Conservation (phyloP, 1,140 invertebrate genomes). For the Papilio dardanus region DNA sequence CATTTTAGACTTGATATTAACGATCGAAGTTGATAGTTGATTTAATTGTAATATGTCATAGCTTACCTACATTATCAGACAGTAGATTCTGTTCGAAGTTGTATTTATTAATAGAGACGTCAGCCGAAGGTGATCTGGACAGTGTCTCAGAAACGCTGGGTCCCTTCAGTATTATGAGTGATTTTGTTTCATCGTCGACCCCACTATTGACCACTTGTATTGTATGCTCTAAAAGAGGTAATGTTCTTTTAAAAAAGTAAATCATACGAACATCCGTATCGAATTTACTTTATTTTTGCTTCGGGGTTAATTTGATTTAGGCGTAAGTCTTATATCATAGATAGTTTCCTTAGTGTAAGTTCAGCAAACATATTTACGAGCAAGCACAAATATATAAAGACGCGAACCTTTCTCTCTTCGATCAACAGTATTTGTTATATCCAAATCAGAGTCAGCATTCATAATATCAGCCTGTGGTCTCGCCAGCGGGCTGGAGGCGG, state of each 20-base stretch:
- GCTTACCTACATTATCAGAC: background rate
- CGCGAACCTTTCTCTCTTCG: background rate
- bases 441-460: slow-evolving; percentile 7
- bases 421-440: background rate
- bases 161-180: background rate
- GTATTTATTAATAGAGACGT: background rate
- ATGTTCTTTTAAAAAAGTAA: background rate
- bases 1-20: too few species aligned
- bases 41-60: background rate
- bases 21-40: background rate
- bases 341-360: too few species aligned
- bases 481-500: background rate
- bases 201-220: background rate
- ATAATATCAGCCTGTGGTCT: background rate
- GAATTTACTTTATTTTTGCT: too few species aligned
- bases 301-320: too few species aligned
- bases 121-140: background rate
- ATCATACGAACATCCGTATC: too few species aligned
- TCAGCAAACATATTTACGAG: background rate
- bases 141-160: background rate
- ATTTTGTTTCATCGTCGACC: background rate
- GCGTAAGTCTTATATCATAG: too few species aligned
- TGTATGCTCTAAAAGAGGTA: background rate
- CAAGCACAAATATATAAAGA: background rate
- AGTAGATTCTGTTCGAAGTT: background rate